Evolutionary conservation across 1,140 invertebrate species (phyloP).

Genomic region (Callitettix versicolor): DNA sequence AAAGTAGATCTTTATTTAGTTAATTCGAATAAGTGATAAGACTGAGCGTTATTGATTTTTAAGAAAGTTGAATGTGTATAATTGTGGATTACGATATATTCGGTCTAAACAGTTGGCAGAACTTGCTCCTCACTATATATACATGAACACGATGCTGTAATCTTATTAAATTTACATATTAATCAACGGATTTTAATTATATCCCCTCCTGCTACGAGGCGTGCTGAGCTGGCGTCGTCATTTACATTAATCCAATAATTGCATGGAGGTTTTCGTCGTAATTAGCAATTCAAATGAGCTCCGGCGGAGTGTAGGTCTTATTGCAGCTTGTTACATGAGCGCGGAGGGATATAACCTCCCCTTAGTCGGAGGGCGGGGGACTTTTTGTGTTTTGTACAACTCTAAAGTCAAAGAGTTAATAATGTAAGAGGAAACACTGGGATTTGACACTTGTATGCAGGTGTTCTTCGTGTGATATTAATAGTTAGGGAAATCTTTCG

Average conservation of each 20-base stretch:
- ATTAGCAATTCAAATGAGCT: slow-evolving; percentile 82
- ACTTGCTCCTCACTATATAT: slow-evolving; percentile 22
- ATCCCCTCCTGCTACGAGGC: slow-evolving; percentile 43
- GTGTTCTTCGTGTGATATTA: no score
- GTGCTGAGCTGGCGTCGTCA: slow-evolving; percentile 45
- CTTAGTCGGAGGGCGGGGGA: no score
- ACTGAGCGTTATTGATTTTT: no score
- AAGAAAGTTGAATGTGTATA: slow-evolving; percentile 9
- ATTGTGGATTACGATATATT: slow-evolving; percentile 8
- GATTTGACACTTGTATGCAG: no score
- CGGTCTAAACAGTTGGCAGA: slow-evolving; percentile 2
- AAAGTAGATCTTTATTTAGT: no score
- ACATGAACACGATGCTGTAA: slow-evolving; percentile 52
- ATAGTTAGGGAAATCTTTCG: no score
- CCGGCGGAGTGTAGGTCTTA: slow-evolving; percentile 8
- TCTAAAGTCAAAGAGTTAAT: no score
- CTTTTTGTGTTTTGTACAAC: no score
- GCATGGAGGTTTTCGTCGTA: slow-evolving; percentile 70
- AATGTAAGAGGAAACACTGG: no score
- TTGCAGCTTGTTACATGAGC: slow-evolving; percentile 15
- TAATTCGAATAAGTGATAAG: no score
- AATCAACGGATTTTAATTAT: slow-evolving; percentile 95
- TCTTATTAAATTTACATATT: slow-evolving; percentile 97
- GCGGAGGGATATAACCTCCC: no score
- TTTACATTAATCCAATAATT: slow-evolving; percentile 90